A percentile compares a stretch with the other conserved stretches of the same genome.
These are phyloP conservation scores for Portevinia maculata DNA, from an alignment of 2,888 invertebrate species.

Conservation along the genomic window DNA sequence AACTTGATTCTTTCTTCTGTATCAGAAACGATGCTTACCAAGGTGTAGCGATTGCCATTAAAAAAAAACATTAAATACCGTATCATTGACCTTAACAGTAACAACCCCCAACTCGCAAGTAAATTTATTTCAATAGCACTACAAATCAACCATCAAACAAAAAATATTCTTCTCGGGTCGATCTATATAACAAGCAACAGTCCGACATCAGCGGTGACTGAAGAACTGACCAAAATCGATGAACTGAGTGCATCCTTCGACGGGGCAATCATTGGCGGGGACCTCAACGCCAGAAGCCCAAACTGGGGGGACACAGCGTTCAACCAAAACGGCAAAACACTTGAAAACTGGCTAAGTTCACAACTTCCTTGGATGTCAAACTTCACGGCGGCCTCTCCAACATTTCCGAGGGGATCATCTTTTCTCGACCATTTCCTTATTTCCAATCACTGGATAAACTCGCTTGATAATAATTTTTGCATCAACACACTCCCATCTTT, in stretches of 20 bases:
- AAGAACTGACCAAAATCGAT: background rate
- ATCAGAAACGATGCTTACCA: background rate
- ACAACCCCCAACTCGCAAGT: background rate
- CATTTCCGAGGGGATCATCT: background rate
- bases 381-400: background rate
- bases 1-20: background rate
- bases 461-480: background rate
- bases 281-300: background rate
- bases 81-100: background rate
- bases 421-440: background rate
- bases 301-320: background rate
- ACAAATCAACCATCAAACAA: background rate
- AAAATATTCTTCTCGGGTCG: too few species aligned
- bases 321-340: background rate
- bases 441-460: background rate
- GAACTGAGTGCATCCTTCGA: too few species aligned
- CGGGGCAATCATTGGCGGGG: too few species aligned
- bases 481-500: background rate
- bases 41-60: background rate
- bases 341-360: background rate
- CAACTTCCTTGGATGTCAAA: background rate
- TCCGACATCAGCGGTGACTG: too few species aligned
- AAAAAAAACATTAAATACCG: slow-evolving; percentile 1
- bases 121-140: background rate
- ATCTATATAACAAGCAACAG: too few species aligned